Conservation (phyloP, 2,888 invertebrate species). For the Rotaria socialis region DNA sequence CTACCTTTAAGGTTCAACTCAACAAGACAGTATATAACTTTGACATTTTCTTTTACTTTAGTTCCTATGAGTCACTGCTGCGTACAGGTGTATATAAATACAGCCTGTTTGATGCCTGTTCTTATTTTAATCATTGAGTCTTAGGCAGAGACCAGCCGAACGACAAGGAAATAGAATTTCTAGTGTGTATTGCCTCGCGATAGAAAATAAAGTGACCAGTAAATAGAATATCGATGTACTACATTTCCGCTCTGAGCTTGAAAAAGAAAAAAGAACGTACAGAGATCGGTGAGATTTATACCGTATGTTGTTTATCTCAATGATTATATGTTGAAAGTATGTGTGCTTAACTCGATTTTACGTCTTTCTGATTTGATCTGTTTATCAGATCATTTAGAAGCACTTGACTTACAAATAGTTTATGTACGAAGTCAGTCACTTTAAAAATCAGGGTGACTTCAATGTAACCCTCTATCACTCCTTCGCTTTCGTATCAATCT, state of each 20-base stretch:
- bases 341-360: background rate
- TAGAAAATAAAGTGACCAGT: background rate
- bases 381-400: background rate
- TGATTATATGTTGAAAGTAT: background rate
- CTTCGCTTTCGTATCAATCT: background rate
- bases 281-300: background rate
- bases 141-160: background rate
- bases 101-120: background rate
- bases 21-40: background rate
- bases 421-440: background rate
- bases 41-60: constrained; percentile 4
- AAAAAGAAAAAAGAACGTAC: background rate
- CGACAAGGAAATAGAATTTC: background rate
- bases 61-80: background rate
- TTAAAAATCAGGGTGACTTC: background rate
- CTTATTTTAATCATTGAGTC: background rate
- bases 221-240: background rate
- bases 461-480: too few relatives aligned
- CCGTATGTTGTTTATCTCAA: constrained; percentile 17
- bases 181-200: background rate
- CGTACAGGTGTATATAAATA: background rate
- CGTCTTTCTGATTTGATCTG: background rate
- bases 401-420: background rate
- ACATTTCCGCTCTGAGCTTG: background rate
- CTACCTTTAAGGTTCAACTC: background rate